Conservation (phyloP, 2,797 vertebrate genomes). For the Muscicapa comitata region DNA sequence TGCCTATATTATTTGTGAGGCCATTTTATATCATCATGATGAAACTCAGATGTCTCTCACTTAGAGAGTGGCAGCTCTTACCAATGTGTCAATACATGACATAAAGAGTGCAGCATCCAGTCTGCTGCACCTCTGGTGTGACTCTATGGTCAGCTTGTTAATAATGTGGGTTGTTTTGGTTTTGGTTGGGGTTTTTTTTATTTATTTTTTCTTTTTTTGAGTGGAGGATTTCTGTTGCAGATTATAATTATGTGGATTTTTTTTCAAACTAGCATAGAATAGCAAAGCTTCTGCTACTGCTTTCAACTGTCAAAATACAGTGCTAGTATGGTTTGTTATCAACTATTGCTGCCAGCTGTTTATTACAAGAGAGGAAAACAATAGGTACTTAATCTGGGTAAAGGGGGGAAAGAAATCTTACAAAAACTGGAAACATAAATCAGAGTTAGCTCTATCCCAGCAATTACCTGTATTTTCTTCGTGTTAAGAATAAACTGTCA, state of each 20-base stretch:
- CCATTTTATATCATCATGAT: neutral
- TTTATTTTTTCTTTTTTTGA: neutral
- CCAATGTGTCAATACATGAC: neutral
- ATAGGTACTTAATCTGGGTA: neutral
- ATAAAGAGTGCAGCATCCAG: neutral
- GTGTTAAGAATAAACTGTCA: neutral
- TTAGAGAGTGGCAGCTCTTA: neutral
- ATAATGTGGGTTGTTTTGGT: neutral
- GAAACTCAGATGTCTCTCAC: neutral
- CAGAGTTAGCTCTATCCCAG: neutral
- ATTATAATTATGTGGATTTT: neutral
- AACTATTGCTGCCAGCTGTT: neutral
- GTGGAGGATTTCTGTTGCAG: neutral
- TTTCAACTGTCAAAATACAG: neutral
- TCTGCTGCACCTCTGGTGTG: neutral
- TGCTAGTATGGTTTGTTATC: neutral
- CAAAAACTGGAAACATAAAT: neutral
- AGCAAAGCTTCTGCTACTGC: neutral
- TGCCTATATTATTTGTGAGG: neutral
- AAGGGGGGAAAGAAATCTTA: neutral
- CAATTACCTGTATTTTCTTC: neutral
- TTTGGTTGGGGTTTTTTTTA: neutral
- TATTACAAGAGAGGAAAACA: neutral
- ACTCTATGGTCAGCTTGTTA: neutral
- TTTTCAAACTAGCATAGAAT: neutral